Evolutionary conservation across 30 jellyfish, hydroid and myxozoan species (phyloP).

Genomic region (Cassiopea xamachana): DNA sequence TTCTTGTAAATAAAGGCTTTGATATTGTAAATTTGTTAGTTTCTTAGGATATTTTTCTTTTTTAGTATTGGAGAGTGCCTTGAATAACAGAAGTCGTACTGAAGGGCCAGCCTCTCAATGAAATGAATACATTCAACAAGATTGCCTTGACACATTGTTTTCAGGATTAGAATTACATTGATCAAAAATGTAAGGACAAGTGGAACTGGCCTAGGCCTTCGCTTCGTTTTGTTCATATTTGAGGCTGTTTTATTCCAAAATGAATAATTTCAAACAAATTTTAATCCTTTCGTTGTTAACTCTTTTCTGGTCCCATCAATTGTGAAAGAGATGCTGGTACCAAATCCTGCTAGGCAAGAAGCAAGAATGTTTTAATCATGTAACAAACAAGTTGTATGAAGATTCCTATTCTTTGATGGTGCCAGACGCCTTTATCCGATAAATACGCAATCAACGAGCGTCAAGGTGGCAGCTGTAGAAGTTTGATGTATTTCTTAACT

Average conservation of each 20-base stretch:
- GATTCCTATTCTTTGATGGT: conserved; percentile 43
- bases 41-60: not conserved
- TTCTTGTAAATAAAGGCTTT: not conserved
- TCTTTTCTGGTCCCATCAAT: conserved; percentile 24
- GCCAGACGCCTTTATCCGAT: conserved; percentile 27
- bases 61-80: not conserved
- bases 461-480: conserved; percentile 47
- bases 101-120: not conserved
- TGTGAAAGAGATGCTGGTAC: conserved; percentile 26
- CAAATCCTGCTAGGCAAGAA: conserved; percentile 33
- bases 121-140: no score
- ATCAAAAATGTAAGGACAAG: not conserved
- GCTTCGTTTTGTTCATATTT: not conserved
- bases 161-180: not conserved
- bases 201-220: not conserved
- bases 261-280: not conserved
- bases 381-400: conserved; percentile 33
- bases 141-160: not conserved
- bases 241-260: not conserved
- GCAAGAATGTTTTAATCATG: conserved; percentile 56
- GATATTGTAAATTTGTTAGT: not conserved
- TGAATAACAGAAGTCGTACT: not conserved
- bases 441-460: conserved; percentile 50
- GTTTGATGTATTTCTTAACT: not conserved
- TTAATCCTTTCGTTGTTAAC: not conserved